Conservation (phyloP, 2,113 vertebrate species). For the Dasyurus viverrinus region DNA sequence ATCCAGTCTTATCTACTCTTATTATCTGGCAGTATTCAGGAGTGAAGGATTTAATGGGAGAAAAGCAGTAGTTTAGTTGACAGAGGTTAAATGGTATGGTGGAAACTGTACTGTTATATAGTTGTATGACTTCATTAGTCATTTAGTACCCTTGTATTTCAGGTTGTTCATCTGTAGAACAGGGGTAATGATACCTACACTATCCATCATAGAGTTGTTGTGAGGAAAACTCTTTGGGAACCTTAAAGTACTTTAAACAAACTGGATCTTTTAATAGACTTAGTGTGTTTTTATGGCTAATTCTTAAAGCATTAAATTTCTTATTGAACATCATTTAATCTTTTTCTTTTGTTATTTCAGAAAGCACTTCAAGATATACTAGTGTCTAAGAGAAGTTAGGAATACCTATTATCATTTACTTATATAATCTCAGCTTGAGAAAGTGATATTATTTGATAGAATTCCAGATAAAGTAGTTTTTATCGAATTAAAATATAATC, state of each 20-base stretch:
- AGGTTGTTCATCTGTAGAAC: not conserved
- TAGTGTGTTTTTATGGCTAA: not conserved
- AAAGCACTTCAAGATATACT: not conserved
- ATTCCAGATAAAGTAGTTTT: not conserved
- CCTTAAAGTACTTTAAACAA: not conserved
- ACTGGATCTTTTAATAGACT: not conserved
- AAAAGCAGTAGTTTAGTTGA: not conserved
- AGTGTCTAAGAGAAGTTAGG: not conserved
- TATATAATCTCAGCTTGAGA: not conserved
- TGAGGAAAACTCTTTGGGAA: not conserved
- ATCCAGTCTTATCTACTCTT: not conserved
- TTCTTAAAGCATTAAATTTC: not conserved
- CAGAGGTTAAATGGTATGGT: not conserved
- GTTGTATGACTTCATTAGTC: not conserved
- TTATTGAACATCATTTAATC: not conserved
- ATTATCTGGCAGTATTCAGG: not conserved
- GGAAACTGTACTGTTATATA: not conserved
- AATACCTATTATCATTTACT: not conserved
- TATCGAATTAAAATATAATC: not conserved
- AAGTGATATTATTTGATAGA: not conserved
- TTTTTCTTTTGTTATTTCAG: not conserved
- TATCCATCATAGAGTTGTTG: not conserved
- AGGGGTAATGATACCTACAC: not conserved
- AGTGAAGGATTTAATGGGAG: not conserved
- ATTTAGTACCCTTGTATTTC: not conserved